Evolutionary conservation across 2,888 invertebrate genomes (phyloP).

Genomic region (Cerceris ruficornis): DNA sequence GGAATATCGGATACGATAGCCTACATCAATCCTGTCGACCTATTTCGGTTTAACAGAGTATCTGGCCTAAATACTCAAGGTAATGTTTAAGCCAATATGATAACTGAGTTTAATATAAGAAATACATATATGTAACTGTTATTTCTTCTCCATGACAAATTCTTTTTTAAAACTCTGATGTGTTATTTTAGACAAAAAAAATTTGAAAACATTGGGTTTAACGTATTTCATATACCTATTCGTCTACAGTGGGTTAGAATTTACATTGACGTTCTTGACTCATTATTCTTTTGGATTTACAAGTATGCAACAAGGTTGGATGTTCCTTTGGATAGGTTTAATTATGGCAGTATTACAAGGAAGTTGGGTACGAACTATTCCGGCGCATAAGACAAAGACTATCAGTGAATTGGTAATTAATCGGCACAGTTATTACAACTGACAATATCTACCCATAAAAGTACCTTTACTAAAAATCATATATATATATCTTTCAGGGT

Average conservation of each 20-base stretch:
- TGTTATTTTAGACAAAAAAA: constrained; percentile 84
- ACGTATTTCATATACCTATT: constrained; percentile 96
- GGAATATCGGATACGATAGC: constrained; percentile 86
- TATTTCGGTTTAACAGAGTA: constrained; percentile 84
- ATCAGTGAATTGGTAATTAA: constrained; percentile 85
- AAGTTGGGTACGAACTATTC: constrained; percentile 91
- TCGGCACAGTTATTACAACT: neutral
- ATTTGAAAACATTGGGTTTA: constrained; percentile 87
- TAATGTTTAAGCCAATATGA: constrained; percentile 49
- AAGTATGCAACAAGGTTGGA: constrained; percentile 98
- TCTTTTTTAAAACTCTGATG: constrained; percentile 37
- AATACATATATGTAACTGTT: neutral
- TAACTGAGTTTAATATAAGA: neutral
- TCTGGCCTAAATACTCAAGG: constrained; percentile 77
- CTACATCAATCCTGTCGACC: constrained; percentile 85
- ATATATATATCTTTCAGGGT: constrained; percentile 82
- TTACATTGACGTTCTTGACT: constrained; percentile 97
- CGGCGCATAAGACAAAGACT: constrained; percentile 87
- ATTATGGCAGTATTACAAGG: constrained; percentile 97
- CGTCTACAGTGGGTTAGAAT: constrained; percentile 97
- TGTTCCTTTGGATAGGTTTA: constrained; percentile 96
- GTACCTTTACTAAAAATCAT: constrained; percentile 10
- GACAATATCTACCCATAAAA: neutral
- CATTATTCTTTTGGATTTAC: constrained; percentile 95
- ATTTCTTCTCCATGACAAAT: neutral